Percentiles rank a stretch among this genome's conserved stretches.
Conservation (phyloP, 1,140 invertebrate species). For the Ceratina japonica region DNA sequence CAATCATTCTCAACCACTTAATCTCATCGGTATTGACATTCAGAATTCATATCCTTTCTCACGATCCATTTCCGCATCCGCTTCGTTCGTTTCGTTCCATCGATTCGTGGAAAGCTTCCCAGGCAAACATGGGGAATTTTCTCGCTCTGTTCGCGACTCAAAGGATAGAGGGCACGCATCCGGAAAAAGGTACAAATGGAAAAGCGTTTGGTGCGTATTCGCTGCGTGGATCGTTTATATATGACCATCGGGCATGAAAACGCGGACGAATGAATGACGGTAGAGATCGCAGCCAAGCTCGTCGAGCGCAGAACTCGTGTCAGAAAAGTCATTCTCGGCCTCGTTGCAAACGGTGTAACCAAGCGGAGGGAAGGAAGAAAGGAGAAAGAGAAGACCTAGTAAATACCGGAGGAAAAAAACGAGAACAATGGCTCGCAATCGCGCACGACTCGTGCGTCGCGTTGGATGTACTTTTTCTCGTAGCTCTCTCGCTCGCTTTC, state of each 20-base stretch:
- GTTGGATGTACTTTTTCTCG: constrained; percentile 35
- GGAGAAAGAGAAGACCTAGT: constrained; percentile 29
- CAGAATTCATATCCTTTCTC: background rate
- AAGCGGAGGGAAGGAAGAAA: background rate
- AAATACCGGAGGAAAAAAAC: constrained; percentile 38
- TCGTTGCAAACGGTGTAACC: constrained; percentile 34
- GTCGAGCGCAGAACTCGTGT: background rate
- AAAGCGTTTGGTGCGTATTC: background rate
- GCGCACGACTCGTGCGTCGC: constrained; percentile 8
- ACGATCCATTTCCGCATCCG: background rate
- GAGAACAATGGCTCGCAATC: constrained; percentile 52
- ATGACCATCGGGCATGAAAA: background rate
- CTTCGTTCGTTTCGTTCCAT: background rate
- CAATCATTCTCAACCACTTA: background rate
- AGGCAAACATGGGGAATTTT: background rate
- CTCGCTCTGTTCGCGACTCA: background rate
- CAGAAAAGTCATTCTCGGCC: constrained; percentile 40
- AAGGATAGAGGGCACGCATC: background rate
- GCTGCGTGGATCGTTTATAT: background rate
- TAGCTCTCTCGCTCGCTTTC: background rate
- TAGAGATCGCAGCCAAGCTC: background rate
- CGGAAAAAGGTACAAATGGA: background rate
- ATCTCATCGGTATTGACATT: background rate
- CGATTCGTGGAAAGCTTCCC: background rate
- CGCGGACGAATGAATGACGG: background rate